phyloP scores from a whole-genome alignment of 2,797 vertebrate genomes.

The Podarcis siculus region DNA sequence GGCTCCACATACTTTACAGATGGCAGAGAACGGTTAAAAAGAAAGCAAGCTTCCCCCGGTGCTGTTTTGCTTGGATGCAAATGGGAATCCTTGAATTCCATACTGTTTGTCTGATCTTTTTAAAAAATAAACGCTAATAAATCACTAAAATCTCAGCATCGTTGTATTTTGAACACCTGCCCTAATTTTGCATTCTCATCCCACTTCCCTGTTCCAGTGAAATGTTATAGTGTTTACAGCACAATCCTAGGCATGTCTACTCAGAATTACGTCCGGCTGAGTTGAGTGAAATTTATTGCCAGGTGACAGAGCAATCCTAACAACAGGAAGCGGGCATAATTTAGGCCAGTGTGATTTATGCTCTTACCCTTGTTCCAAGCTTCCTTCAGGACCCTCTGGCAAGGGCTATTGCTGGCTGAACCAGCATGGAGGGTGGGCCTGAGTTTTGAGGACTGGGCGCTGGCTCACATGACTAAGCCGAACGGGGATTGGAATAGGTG shows the following conservation, averaged over 20 bases:
- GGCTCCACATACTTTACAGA: not conserved
- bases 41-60: not conserved
- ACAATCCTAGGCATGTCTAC: not conserved
- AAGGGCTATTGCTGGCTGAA: no score
- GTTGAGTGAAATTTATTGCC: not conserved
- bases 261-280: not conserved
- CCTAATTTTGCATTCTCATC: not conserved
- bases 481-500: no score
- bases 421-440: no score
- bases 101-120: not conserved
- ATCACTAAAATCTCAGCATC: not conserved
- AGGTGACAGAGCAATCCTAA: no score
- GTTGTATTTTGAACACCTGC: not conserved
- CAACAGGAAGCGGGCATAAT: no score
- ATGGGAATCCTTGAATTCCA: not conserved
- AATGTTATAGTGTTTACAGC: not conserved
- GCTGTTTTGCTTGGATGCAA: not conserved
- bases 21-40: conserved; percentile 22
- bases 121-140: not conserved
- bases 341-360: no score
- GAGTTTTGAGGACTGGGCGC: no score
- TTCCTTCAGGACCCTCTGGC: no score
- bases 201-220: not conserved
- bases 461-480: no score
- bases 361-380: no score